These are phyloP conservation scores for Psilopogon haemacephalus DNA, from an alignment of 2,113 vertebrate genomes.

Conservation along the genomic window DNA sequence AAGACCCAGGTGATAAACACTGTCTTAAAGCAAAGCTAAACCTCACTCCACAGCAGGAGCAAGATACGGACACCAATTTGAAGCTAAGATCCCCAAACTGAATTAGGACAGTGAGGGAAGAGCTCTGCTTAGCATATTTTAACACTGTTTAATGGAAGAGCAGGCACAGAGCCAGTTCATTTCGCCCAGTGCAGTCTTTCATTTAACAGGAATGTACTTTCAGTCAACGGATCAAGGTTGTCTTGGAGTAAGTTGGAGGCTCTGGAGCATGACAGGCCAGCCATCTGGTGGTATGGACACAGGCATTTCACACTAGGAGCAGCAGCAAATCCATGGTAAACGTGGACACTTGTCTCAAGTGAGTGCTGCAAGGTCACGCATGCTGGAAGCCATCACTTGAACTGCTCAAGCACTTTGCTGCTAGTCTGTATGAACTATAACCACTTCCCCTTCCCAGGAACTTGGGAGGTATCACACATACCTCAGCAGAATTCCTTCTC, in stretches of 20 bases:
- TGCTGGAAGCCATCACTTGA: background rate
- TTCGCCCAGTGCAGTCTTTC: background rate
- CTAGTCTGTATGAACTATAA: background rate
- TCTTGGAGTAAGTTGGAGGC: background rate
- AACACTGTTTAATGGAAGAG: constrained; percentile 61
- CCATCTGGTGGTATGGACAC: background rate
- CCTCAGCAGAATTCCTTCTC: constrained; percentile 29
- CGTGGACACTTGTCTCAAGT: background rate
- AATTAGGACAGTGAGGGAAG: background rate
- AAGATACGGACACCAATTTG: background rate
- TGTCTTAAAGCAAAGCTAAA: background rate
- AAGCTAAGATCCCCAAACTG: constrained; percentile 39
- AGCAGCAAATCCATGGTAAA: background rate
- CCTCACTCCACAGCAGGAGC: background rate
- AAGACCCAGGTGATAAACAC: background rate
- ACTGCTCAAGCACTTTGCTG: background rate
- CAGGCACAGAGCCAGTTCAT: constrained; percentile 45
- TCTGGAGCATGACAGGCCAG: background rate
- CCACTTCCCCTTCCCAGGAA: background rate
- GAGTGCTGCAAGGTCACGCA: background rate
- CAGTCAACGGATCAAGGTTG: background rate
- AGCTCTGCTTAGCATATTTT: constrained; percentile 54
- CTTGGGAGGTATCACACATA: background rate
- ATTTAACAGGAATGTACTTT: constrained; percentile 36
- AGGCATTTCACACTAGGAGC: background rate